Base-by-base conservation (phyloP, 2,113 vertebrate species). In the Zapornia atra region DNA sequence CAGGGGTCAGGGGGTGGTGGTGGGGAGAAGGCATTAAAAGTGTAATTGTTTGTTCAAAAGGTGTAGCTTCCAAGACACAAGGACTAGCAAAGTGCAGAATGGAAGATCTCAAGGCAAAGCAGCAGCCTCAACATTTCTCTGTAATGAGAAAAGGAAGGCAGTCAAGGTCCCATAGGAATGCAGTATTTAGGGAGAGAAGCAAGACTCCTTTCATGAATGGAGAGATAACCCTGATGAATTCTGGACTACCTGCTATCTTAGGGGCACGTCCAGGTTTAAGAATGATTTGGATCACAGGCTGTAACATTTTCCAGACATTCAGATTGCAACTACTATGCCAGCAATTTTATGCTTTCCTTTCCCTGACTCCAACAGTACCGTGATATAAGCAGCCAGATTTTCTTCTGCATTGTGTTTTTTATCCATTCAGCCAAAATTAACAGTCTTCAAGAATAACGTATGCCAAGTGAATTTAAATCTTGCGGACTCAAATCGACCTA, bases 401-500 rank as follows among this genome's bases (percentile, higher is more conserved):
- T 95, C 95, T 95, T 94, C 78, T 96, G 91, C 96, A 95, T 95
- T 96, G 86, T 96, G 92, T 94, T 95, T 97, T 96, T 96, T 92
- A 95, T 89, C 94, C 92, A 94, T 97, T 97, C 96, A 95, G 96
- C 91, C 94, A 96, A 96, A 96, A 96, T 96, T 96, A 96, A 95
- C 80, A 95, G 95, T 96, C 92, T 96, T 96, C 7, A 8, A 95
- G 88, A 66, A 86, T 94, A 95, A 94, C 31, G 66, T 86, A 95
- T 96, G 96, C 95, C 96, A 97, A 95, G 70, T 70, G 86, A 96
- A 95, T 96, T 96, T 96, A 95, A 97, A 97, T 96, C 91, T 95
- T 95, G 94, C 20, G 91, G 95, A 95, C 92, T 97, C 91, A 94
- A 95, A 97, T 94, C 88, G 86, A 96, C 96, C 95, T 97, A 94